Evolutionary conservation across 2,797 vertebrate genomes (phyloP).

Genomic region (Thamnophis elegans): DNA sequence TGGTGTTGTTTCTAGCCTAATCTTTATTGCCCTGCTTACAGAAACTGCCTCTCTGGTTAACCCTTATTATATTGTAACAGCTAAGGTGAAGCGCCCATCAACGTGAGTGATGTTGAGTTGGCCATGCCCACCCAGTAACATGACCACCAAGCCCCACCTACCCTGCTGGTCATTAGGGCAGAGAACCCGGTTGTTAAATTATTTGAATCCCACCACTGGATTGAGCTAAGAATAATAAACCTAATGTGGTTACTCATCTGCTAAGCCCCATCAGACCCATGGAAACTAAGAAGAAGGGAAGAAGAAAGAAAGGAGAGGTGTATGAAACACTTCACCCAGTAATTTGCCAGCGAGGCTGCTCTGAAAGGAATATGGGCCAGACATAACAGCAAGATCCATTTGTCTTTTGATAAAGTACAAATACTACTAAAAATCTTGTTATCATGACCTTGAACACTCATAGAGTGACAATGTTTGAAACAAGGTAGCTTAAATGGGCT

Average conservation of each 20-base stretch:
- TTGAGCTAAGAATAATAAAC: neutral
- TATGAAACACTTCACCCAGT: neutral
- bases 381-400: neutral
- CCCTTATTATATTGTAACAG: too few species aligned
- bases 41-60: too few species aligned
- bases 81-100: too few species aligned
- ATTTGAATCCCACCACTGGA: too few species aligned
- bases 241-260: neutral
- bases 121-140: too few species aligned
- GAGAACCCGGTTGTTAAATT: too few species aligned
- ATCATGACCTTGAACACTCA: neutral
- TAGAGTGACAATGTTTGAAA: neutral
- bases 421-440: neutral
- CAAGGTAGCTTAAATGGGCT: neutral
- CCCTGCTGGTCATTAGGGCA: too few species aligned
- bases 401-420: neutral
- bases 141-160: too few species aligned
- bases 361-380: neutral
- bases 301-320: neutral
- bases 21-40: too few species aligned
- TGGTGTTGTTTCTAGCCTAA: too few species aligned
- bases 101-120: too few species aligned
- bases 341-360: neutral
- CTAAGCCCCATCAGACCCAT: neutral
- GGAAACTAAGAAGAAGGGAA: neutral